Evolutionary conservation across 2,888 invertebrate genomes (phyloP), one percentile per base, ranked within the genome.

Genomic region (Congeria kusceri): DNA sequence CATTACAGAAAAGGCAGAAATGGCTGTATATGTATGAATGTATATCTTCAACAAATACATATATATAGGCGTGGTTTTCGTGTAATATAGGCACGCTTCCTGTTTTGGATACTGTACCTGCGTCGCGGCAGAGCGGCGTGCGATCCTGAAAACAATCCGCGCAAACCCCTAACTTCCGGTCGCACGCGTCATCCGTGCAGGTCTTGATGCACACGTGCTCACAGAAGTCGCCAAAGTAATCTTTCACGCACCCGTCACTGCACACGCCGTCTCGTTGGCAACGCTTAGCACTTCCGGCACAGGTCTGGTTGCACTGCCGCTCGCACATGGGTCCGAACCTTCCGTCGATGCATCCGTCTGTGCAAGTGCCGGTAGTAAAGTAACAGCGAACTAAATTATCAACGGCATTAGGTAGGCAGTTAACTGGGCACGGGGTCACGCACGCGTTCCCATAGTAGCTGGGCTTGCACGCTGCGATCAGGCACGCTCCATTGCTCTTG

Each of bases 401-500:
- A n/a, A 20, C 28, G 3, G 59, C 47, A 7, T 58, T 57, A 13
- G 9, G 27, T 4, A 27, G 23, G 29, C 80, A 81, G 39, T 62
- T 74, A 7, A 25, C 25, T 29, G 59, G 65, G 58, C 80, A 81
- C 25, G n/a, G 39, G 2, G 27, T 39, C 15, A 49, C 39, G n/a
- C 81, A 82, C 9, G 58, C 23, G 27, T 13, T 27, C 0, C 49
- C 44, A 61, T 64, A 78, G 39, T 65, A 69, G 0, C 77, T 68
- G 4, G 32, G 44, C 4, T 66, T 20, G 29, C 77, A 82, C 44
- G 25, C 20, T 0, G 46, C 57, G 2, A 69, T 28, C 15, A 68
- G 46, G 32, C 81, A 82, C 3, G 53, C 47, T 20, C 81, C 81
- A 20, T 64, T 70, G 1, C 56, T 39, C 29, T 71, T 77, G 39